Percentiles rank a stretch among this genome's conserved stretches.
phyloP scores from a whole-genome alignment of 1,140 invertebrate genomes.

The Octopus sinensis region DNA sequence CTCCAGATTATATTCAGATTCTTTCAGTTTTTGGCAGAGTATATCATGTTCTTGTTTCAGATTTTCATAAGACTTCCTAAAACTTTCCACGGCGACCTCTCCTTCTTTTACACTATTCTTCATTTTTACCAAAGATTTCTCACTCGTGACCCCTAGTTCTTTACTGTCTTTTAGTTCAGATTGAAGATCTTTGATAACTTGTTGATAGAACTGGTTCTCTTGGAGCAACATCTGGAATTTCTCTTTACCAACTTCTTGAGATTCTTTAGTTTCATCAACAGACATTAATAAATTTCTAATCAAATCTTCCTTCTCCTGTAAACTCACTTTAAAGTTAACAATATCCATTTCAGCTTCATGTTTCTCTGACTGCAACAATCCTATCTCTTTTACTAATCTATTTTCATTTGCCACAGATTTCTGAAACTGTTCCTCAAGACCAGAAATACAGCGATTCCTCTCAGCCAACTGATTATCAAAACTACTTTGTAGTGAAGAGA shows the following conservation, averaged over 20 bases:
- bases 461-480: conserved; percentile 18
- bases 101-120: too few relatives aligned
- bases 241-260: not conserved
- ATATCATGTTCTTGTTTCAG: too few relatives aligned
- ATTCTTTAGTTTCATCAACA: not conserved
- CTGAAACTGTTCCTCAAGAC: conserved; percentile 17
- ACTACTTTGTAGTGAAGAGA: conserved; percentile 27
- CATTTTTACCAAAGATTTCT: too few relatives aligned
- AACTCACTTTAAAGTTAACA: conserved; percentile 4
- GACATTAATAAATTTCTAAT: not conserved
- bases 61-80: too few relatives aligned
- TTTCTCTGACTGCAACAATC: not conserved
- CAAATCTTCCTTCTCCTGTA: conserved; percentile 7
- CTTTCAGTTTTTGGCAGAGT: too few relatives aligned
- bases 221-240: not conserved
- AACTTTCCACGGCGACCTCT: too few relatives aligned
- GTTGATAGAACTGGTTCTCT: too few relatives aligned
- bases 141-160: too few relatives aligned
- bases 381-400: not conserved
- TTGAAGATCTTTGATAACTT: too few relatives aligned
- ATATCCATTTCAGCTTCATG: not conserved
- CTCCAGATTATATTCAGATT: too few relatives aligned
- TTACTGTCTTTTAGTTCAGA: too few relatives aligned
- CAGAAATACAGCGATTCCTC: conserved; percentile 9
- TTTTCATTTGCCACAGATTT: conserved; percentile 14